phyloP scores from a whole-genome alignment of 2,888 invertebrate genomes.

The Morpho helenor region DNA sequence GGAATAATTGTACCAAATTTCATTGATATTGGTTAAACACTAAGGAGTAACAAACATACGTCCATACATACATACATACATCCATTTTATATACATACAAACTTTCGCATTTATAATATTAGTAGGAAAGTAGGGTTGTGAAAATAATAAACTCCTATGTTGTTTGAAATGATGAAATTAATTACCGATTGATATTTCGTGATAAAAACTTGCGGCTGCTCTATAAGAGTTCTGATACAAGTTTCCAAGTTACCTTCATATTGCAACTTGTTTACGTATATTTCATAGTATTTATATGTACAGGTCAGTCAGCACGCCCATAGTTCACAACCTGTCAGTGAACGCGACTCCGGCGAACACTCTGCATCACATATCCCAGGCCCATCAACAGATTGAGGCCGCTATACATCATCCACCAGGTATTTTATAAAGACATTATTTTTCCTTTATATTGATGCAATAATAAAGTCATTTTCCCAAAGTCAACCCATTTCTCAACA shows the following conservation, averaged over 20 bases:
- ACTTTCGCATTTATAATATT: too few species aligned
- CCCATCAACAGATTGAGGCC: slow-evolving; percentile 71
- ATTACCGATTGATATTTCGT: slow-evolving; percentile 50
- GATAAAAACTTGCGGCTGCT: slow-evolving; percentile 57
- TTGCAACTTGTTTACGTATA: background rate
- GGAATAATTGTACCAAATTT: too few species aligned
- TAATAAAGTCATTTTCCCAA: too few species aligned
- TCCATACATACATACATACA: too few species aligned
- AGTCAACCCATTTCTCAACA: too few species aligned
- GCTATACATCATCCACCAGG: slow-evolving; percentile 65
- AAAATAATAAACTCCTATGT: background rate
- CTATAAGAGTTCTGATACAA: slow-evolving; percentile 42
- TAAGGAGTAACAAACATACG: too few species aligned
- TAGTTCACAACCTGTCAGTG: slow-evolving; percentile 64
- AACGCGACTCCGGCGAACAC: slow-evolving; percentile 60
- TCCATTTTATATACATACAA: too few species aligned
- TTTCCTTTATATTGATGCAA: too few species aligned
- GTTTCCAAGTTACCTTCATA: background rate
- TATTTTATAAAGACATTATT: slow-evolving; percentile 26
- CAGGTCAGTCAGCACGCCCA: slow-evolving; percentile 59
- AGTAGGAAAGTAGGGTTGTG: too few species aligned
- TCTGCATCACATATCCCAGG: slow-evolving; percentile 79
- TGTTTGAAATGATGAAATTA: slow-evolving; percentile 45
- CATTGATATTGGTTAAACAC: too few species aligned
- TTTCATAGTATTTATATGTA: background rate